Percentiles rank a stretch among this genome's conserved stretches.
These are phyloP conservation scores for Brachionus asplanchnoidis DNA, from an alignment of 1,140 invertebrate species.

Conservation along the genomic window DNA sequence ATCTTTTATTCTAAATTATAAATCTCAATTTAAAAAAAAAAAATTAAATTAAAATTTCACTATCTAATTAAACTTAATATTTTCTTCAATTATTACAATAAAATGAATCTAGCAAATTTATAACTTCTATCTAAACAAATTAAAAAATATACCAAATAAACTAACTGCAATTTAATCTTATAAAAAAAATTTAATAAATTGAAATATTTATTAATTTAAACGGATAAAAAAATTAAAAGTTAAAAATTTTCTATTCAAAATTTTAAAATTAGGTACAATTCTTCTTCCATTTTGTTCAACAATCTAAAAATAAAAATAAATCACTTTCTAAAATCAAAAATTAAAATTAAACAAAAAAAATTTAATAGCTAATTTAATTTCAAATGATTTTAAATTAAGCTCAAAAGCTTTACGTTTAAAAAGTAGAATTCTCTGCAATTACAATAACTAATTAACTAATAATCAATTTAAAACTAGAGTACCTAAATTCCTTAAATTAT, in stretches of 20 bases:
- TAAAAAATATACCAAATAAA: too few relatives aligned
- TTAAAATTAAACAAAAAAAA: background rate
- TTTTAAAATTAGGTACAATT: background rate
- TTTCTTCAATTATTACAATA: too few relatives aligned
- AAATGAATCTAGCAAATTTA: too few relatives aligned
- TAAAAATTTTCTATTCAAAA: background rate
- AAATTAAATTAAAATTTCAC: too few relatives aligned
- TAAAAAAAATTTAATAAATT: too few relatives aligned
- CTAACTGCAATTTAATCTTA: too few relatives aligned
- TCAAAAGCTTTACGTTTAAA: background rate
- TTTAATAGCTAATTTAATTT: background rate
- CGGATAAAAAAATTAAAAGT: background rate
- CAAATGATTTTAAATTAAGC: background rate
- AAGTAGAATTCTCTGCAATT: background rate
- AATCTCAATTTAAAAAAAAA: too few relatives aligned
- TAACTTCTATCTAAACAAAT: too few relatives aligned
- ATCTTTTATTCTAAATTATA: too few relatives aligned
- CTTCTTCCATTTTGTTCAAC: background rate
- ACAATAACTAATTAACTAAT: background rate
- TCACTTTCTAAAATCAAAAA: background rate
- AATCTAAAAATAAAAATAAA: background rate
- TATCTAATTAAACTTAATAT: too few relatives aligned
- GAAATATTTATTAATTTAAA: background rate
- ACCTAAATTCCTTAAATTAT: constrained; percentile 27
- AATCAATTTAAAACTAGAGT: background rate